phyloP scores from a whole-genome alignment of 2,113 vertebrate genomes.

The Prionailurus viverrinus region DNA sequence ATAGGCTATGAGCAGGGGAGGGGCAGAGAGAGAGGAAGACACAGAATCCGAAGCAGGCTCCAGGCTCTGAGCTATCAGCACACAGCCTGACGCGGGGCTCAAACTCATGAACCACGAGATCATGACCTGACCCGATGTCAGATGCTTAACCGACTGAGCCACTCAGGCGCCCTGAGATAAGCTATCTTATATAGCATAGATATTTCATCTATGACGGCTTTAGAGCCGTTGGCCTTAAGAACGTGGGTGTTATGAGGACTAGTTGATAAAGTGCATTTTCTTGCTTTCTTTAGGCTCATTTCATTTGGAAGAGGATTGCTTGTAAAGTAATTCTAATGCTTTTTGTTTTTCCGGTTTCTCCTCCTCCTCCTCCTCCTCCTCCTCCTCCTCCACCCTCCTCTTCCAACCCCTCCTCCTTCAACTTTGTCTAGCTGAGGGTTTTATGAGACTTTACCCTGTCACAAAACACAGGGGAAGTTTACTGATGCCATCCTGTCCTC shows the following conservation, averaged over 20 bases:
- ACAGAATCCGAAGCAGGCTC: too few relatives aligned
- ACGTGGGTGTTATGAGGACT: neutral
- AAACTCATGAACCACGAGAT: too few relatives aligned
- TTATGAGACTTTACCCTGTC: neutral
- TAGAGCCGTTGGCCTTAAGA: neutral
- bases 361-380: fast-evolving
- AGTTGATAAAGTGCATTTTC: neutral
- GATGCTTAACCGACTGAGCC: too few relatives aligned
- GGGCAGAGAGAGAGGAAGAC: too few relatives aligned
- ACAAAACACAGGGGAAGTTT: neutral
- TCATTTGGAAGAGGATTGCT: neutral
- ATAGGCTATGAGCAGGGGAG: too few relatives aligned
- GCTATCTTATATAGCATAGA: too few relatives aligned
- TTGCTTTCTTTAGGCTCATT: neutral
- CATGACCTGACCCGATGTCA: too few relatives aligned
- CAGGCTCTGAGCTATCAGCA: too few relatives aligned
- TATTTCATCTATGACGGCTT: neutral
- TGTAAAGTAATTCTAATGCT: neutral
- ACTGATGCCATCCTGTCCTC: neutral
- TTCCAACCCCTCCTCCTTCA: neutral
- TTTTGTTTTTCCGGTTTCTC: neutral
- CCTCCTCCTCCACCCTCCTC: too few relatives aligned
- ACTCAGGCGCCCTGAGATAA: too few relatives aligned
- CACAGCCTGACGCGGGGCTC: fast-evolving
- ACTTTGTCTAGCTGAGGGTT: neutral